Base-by-base conservation (phyloP, 1,140 invertebrate genomes). In the Apocrypta bakeri region DNA sequence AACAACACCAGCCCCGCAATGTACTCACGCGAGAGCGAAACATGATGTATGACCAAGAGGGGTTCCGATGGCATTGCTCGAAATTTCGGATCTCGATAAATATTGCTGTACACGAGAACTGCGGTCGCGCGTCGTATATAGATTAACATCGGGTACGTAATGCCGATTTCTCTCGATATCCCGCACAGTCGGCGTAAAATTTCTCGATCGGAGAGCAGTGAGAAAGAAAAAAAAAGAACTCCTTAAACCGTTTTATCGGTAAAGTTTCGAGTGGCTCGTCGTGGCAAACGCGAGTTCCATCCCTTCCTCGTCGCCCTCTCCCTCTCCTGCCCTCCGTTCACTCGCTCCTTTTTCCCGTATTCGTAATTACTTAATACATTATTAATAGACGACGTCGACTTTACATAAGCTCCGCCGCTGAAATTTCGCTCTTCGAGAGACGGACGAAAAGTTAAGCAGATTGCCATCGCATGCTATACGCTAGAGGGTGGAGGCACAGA, bases 281-380 rank as follows among this genome's bases (percentile, higher is more conserved):
- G 82, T 9, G 71, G 74, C 77, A 81, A 83, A 81, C 68, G 81
- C 84, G 83, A 85, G 73, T 82, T 82, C 61, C 84, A 68, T 84
- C 71, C 85, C 81, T 75, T 27, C 40, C 24, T 2, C 33, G 9
- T 2, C 33, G 3, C 33, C 33, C 79, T 56, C 25, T 12, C n/a
- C 40, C n/a, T 14, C 27, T 7, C 11, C n/a, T 25, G 42, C 11
- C 25, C 27, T 21, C 2, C n/a, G 25, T 31, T 21, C 40, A 24
- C 24, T 77, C 56, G 33, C 71, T 83, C 77, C 63, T 69, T 84
- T 88, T 88, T 88, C 87, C 84, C 82, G 84, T 88, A 90, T 89
- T 89, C 86, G 86, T 89, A 90, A 90, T 90, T 90, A 89, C 89
- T 90, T 90, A 87, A 90, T 90, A 89, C 90, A 90, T 90, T 90